Evolutionary conservation across 2,888 invertebrate species (phyloP).

Genomic region (Melanchra persicariae): DNA sequence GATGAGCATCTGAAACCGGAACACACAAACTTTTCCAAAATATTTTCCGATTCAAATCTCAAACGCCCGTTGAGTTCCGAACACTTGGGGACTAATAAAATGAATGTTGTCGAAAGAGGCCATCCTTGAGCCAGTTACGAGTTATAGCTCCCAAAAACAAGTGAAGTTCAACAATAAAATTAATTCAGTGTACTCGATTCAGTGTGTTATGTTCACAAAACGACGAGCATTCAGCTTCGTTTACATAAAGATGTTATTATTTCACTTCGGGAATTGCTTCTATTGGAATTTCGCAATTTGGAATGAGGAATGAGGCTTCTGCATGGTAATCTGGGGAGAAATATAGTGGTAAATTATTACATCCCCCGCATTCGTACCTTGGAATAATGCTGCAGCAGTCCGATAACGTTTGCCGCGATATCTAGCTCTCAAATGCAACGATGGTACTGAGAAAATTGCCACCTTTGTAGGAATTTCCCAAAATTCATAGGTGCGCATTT

Average conservation of each 20-base stretch:
- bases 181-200: slow-evolving; percentile 64
- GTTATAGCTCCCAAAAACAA: slow-evolving; percentile 63
- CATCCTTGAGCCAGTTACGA: slow-evolving; percentile 62
- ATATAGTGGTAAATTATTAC: slow-evolving; percentile 43
- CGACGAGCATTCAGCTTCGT: slow-evolving; percentile 38
- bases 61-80: slow-evolving; percentile 34
- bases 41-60: slow-evolving; percentile 28
- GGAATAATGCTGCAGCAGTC: slow-evolving; percentile 17
- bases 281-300: slow-evolving; percentile 44
- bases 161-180: slow-evolving; percentile 70
- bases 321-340: slow-evolving; percentile 46
- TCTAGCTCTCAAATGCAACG: slow-evolving; percentile 27
- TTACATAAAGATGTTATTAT: slow-evolving; percentile 63
- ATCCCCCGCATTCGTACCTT: slow-evolving; percentile 16
- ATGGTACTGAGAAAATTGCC: not conserved
- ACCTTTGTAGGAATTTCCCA: slow-evolving; percentile 27
- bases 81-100: slow-evolving; percentile 58
- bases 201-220: slow-evolving; percentile 51
- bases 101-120: slow-evolving; percentile 38
- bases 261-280: slow-evolving; percentile 44
- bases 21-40: slow-evolving; percentile 8
- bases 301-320: slow-evolving; percentile 26
- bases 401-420: slow-evolving; percentile 38
- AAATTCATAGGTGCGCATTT: slow-evolving; percentile 44
- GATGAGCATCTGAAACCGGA: not conserved